Base-by-base conservation (phyloP, 2,888 invertebrate species). In the Lasioglossum marginatum region DNA sequence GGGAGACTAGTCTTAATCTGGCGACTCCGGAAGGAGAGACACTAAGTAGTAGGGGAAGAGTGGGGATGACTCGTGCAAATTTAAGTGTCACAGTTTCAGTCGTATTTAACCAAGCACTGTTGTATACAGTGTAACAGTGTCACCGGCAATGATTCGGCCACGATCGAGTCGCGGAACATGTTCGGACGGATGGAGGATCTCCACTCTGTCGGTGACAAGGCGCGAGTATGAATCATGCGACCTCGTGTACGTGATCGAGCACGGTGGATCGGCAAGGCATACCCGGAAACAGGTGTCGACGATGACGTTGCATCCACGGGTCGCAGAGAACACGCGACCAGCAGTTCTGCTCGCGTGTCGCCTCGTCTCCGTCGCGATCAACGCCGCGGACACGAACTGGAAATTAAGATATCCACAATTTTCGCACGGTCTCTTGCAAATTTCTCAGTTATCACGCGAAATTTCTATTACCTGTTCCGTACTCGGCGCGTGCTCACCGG, bases 211-310 rank as follows among this genome's bases (percentile, higher is more conserved):
- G 63, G 37, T 37, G 66, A 68, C 66, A 68, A 68, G 66, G 19
- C 34, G 37, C 66, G 66, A 34, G 34, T 19, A 34, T 37, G 66
- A 68, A 68, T 68, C 37, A 37, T 68, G 23, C 43, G 43, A 52
- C 43, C 14, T 23, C 71, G 40, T 71, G 71, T 71, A 40, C 66
- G 66, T 68, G 66, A 68, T 68, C 66, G 23, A 37, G 34, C 66
- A 27, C 23, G 10, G 40, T 34, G 45, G 78, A 84, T 84, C 73
- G 71, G 85, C 77, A 72, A 85, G 86, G 86, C 76, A 86, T 79
- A 87, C 82, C 86, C 86, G 88, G 88, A 88, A 88, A 85, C 89
- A 89, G 88, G 81, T 87, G 88, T 82, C 78, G 84, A 45, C 43
- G 68, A 60, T 83, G 82, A 86, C 84, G 73, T 79, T 70, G 75